phyloP scores from a whole-genome alignment of 2,113 vertebrate genomes.

The Phainopepla nitens region DNA sequence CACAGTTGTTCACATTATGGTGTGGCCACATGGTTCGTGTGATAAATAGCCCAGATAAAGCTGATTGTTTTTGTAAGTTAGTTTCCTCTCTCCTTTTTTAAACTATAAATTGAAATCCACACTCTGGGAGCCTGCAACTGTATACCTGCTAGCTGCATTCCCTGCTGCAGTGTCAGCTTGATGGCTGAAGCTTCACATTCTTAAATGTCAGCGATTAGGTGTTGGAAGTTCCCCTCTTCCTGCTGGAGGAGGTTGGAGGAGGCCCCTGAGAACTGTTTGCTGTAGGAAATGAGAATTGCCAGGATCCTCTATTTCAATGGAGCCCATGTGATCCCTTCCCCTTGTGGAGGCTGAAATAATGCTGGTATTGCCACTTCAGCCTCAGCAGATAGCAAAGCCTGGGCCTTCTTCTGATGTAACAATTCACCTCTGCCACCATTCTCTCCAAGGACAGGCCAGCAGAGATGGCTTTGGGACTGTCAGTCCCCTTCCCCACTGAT shows the following conservation, averaged over 20 bases:
- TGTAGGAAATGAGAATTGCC: background rate
- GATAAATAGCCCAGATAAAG: constrained; percentile 6
- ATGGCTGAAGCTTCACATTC: constrained; percentile 10
- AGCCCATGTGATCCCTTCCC: background rate
- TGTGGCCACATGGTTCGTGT: background rate
- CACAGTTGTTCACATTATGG: background rate
- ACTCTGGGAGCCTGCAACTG: background rate
- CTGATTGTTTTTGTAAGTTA: background rate
- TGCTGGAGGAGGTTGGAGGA: constrained; percentile 19
- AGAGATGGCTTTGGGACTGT: background rate
- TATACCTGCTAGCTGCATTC: background rate
- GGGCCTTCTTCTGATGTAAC: background rate
- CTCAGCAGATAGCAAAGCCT: background rate
- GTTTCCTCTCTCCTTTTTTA: background rate
- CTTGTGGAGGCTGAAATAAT: background rate
- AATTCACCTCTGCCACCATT: accelerated
- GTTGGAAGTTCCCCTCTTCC: constrained; percentile 29
- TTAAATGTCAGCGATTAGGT: constrained; percentile 37
- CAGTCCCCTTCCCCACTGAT: background rate
- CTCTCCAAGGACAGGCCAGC: background rate
- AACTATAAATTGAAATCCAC: constrained; percentile 10
- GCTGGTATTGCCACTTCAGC: background rate
- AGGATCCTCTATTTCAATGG: background rate
- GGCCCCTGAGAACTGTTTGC: constrained; percentile 26
- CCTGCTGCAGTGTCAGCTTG: background rate